Percentiles rank a stretch among this genome's conserved stretches.
Evolutionary conservation across 2,113 vertebrate genomes (phyloP).

Genomic region (Actenoides hombroni): DNA sequence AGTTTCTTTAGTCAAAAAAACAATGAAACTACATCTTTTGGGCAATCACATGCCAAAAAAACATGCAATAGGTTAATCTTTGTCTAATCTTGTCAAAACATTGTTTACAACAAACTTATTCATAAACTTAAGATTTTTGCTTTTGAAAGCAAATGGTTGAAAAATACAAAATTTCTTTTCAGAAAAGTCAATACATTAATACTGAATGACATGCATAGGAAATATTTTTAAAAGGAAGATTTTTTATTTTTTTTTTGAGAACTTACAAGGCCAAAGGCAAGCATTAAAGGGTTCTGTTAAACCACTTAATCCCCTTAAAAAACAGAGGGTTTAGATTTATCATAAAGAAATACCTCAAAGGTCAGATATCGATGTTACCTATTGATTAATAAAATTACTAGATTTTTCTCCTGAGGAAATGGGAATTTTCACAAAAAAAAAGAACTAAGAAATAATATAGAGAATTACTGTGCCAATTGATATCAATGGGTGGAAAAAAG

Average conservation of each 20-base stretch:
- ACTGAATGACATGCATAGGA: not conserved
- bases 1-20: not conserved
- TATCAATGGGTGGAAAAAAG: not conserved
- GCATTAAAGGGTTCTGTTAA: not conserved
- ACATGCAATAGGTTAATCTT: not conserved
- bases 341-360: not conserved
- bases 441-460: not conserved
- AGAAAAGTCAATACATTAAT: not conserved
- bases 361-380: not conserved
- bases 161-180: not conserved
- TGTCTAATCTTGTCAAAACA: not conserved
- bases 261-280: not conserved
- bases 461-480: not conserved
- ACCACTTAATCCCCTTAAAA: not conserved
- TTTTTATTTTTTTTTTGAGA: not conserved
- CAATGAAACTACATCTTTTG: not conserved
- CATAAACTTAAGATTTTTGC: not conserved
- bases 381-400: not conserved
- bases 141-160: not conserved
- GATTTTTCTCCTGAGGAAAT: not conserved
- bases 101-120: constrained; percentile 8
- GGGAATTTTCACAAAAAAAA: not conserved
- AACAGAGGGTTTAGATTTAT: not conserved
- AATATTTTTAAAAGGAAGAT: not conserved
- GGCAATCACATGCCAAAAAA: not conserved